These are phyloP conservation scores for Clavelina lepadiformis DNA, from an alignment of 23 tunicate species.

Conservation along the genomic window DNA sequence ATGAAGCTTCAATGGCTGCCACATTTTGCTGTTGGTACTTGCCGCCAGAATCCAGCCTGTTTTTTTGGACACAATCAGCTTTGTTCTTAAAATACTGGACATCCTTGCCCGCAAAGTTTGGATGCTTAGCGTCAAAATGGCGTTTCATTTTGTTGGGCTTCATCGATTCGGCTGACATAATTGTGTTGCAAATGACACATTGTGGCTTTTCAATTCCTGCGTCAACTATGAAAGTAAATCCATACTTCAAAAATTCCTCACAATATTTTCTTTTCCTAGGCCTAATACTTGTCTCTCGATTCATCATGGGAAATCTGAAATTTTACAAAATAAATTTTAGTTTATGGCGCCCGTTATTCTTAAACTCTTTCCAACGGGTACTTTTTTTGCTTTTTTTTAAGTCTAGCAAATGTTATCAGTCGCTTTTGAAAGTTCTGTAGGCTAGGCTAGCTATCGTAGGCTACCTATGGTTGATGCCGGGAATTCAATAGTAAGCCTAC, in stretches of 20 bases:
- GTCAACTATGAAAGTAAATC: slow-evolving; percentile 25
- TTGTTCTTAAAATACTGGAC: slow-evolving; percentile 39
- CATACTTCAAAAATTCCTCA: slow-evolving; percentile 35
- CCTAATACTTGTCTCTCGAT: slow-evolving; percentile 18
- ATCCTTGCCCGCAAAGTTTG: slow-evolving; percentile 38
- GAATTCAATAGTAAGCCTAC: slow-evolving; percentile 4
- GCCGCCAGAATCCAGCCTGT: slow-evolving; percentile 43
- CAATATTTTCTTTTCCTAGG: slow-evolving; percentile 25
- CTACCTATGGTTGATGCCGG: slow-evolving; percentile 6
- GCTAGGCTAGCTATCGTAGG: slow-evolving; percentile 6
- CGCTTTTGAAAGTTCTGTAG: slow-evolving; percentile 4
- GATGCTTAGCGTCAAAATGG: slow-evolving; percentile 36
- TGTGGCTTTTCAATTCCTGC: slow-evolving; percentile 33
- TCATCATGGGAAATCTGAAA: slow-evolving; percentile 20
- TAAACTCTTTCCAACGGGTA: slow-evolving; percentile 4
- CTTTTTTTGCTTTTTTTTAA: slow-evolving; percentile 2
- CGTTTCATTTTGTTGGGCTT: slow-evolving; percentile 46
- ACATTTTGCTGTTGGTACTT: slow-evolving; percentile 47
- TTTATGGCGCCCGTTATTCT: slow-evolving; percentile 4
- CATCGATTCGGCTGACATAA: slow-evolving; percentile 49
- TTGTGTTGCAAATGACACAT: slow-evolving; percentile 47
- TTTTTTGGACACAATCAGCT: slow-evolving; percentile 29
- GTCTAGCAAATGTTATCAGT: slow-evolving; percentile 1
- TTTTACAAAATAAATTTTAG: slow-evolving; percentile 16
- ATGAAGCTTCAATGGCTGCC: slow-evolving; percentile 34